Conservation (phyloP, 2,888 invertebrate species). For the Fissipunctia ypsillon region DNA sequence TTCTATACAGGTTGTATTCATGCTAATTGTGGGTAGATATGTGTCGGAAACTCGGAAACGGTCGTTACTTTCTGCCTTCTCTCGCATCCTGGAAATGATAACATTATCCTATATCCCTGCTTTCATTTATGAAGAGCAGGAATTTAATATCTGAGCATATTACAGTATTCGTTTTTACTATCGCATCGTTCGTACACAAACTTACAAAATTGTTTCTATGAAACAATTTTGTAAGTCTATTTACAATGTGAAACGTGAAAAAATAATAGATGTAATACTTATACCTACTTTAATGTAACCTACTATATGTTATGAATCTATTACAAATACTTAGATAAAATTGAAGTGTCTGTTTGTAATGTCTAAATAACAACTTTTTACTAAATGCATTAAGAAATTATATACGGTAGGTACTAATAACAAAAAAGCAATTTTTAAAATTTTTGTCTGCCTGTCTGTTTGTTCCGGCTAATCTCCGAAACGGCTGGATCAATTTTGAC, state of each 20-base stretch:
- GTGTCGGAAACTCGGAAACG: conserved; percentile 12
- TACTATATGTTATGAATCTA: neutral
- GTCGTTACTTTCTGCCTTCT: conserved; percentile 31
- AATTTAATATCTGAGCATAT: conserved; percentile 36
- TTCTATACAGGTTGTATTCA: neutral
- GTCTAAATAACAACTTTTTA: too few species aligned
- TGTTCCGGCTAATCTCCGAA: too few species aligned
- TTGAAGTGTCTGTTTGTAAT: too few species aligned
- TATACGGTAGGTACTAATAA: too few species aligned
- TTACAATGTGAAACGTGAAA: neutral
- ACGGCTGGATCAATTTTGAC: too few species aligned
- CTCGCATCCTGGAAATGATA: conserved; percentile 33
- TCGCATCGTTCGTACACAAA: neutral
- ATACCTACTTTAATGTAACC: too few species aligned
- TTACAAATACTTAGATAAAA: too few species aligned
- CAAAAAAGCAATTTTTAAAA: too few species aligned
- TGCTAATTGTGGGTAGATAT: neutral
- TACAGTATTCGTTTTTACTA: neutral
- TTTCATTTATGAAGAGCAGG: conserved; percentile 9
- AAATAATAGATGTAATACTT: neutral
- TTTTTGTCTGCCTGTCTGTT: too few species aligned
- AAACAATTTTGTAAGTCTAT: too few species aligned
- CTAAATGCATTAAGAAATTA: too few species aligned
- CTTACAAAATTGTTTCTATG: neutral
- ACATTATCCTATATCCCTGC: conserved; percentile 32